Percentiles rank a stretch among this genome's conserved stretches.
These are phyloP conservation scores for Pyrrhura leucotis DNA, from an alignment of 2,797 vertebrate genomes.

Conservation along the genomic window DNA sequence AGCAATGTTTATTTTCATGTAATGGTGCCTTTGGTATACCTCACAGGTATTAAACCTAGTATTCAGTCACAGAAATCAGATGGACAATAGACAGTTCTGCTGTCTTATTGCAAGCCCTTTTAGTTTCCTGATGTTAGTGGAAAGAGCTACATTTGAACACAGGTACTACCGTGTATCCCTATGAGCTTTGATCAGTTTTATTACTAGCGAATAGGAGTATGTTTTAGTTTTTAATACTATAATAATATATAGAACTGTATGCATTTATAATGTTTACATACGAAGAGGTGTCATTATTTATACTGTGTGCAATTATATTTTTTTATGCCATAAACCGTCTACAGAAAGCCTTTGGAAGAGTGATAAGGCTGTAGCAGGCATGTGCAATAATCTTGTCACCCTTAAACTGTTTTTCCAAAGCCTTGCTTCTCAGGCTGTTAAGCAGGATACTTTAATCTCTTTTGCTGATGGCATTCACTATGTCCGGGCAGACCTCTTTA, in stretches of 20 bases:
- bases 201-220: background rate
- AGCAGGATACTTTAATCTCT: constrained; percentile 44
- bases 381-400: constrained; percentile 32
- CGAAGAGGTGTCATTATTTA: constrained; percentile 3
- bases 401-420: constrained; percentile 47
- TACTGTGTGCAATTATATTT: background rate
- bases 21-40: background rate
- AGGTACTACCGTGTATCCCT: background rate
- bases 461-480: constrained; percentile 39
- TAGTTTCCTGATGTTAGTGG: background rate
- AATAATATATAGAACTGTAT: background rate
- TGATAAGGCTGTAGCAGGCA: background rate
- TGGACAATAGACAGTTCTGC: background rate
- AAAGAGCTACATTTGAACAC: background rate
- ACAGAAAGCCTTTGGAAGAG: constrained; percentile 28
- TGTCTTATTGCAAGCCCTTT: background rate
- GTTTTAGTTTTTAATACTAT: background rate
- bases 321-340: background rate
- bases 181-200: background rate
- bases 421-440: constrained; percentile 6
- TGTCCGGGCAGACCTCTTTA: constrained; percentile 33
- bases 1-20: background rate
- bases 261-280: background rate
- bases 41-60: background rate
- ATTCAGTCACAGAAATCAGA: background rate